These are phyloP conservation scores for Drosophila monieri DNA, from an alignment of 2,888 invertebrate species.

Conservation along the genomic window DNA sequence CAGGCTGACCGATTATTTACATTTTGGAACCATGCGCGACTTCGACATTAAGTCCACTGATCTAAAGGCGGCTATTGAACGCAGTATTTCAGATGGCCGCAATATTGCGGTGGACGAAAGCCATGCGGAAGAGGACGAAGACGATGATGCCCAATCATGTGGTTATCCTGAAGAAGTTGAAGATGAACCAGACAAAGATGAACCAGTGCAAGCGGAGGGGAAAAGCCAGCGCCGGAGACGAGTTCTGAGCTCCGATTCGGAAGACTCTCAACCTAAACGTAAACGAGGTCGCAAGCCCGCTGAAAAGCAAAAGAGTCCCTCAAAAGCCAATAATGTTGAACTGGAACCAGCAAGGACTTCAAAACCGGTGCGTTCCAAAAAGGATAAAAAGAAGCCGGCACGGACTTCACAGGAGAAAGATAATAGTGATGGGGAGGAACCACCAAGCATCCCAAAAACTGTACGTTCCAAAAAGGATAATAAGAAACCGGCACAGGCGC, in stretches of 20 bases:
- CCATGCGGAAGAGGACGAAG: slow-evolving; percentile 33
- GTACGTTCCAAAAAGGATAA: not conserved
- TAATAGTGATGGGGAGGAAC: not conserved
- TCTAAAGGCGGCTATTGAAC: slow-evolving; percentile 85
- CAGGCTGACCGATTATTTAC: slow-evolving; percentile 85
- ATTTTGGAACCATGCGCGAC: slow-evolving; percentile 87
- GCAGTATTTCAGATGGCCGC: slow-evolving; percentile 78
- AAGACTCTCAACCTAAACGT: slow-evolving; percentile 26
- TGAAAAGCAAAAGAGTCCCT: not conserved
- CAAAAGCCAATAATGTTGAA: not conserved
- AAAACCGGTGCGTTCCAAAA: not conserved
- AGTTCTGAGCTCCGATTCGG: slow-evolving; percentile 9
- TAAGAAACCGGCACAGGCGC: not conserved
- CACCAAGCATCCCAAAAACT: not conserved
- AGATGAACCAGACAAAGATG: slow-evolving; percentile 5
- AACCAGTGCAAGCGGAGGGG: not conserved
- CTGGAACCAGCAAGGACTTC: not conserved
- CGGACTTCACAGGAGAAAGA: not conserved
- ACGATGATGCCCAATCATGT: slow-evolving; percentile 44
- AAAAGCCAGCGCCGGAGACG: slow-evolving; percentile 18
- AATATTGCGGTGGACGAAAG: slow-evolving; percentile 70
- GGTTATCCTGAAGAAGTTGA: slow-evolving; percentile 18
- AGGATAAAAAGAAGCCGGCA: not conserved
- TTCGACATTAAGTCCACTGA: slow-evolving; percentile 86
- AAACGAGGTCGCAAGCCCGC: slow-evolving; percentile 25